These are phyloP conservation scores for Corythornis vintsioides DNA, from an alignment of 2,113 vertebrate genomes.

Conservation along the genomic window DNA sequence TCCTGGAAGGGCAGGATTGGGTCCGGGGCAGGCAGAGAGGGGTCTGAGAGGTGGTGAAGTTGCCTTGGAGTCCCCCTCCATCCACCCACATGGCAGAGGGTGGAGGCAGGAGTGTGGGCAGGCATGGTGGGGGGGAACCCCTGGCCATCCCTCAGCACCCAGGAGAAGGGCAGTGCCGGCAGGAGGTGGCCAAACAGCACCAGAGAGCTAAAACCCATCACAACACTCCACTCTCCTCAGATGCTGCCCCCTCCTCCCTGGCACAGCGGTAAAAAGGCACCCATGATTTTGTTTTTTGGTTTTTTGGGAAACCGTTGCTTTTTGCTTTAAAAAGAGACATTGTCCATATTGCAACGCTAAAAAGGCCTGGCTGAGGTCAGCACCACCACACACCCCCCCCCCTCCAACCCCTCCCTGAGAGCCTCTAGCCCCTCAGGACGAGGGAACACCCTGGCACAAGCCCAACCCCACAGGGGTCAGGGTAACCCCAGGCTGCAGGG, in stretches of 20 bases:
- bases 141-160: neutral
- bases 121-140: neutral
- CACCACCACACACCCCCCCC: no score
- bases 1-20: no score
- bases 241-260: neutral
- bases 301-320: constrained; percentile 27
- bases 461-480: neutral
- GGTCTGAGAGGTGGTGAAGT: no score
- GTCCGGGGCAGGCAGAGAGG: no score
- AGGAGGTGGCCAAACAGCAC: neutral
- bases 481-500: neutral
- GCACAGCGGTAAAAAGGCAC: constrained; percentile 47
- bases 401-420: neutral
- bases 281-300: neutral
- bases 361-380: neutral
- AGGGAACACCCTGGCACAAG: neutral
- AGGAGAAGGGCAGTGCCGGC: neutral
- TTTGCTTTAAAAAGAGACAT: constrained; percentile 30
- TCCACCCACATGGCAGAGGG: neutral
- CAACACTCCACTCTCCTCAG: neutral
- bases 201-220: neutral
- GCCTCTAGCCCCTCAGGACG: neutral
- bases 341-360: neutral
- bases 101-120: neutral
- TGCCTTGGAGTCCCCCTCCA: no score